Evolutionary conservation across 1,140 invertebrate species (phyloP), one percentile per base, ranked within the genome.

Genomic region (Drosophila melanica): DNA sequence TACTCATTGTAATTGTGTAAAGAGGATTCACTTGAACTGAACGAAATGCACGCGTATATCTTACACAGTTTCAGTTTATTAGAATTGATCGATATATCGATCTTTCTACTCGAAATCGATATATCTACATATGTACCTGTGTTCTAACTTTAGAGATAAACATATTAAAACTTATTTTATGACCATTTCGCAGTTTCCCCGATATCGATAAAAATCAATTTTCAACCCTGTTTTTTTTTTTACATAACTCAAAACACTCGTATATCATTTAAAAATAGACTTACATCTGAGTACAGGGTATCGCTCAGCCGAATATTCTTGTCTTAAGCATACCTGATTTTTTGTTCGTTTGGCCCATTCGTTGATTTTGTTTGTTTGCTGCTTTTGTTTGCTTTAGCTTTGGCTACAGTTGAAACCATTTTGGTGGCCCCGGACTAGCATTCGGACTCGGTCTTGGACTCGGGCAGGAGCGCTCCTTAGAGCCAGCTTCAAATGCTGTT

Each of bases 401-500:
- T 51, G 72, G 53, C 53, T 78, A 74, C 62, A 77, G 66, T 85
- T 86, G 72, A 74, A 79, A 71, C 82, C 67, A 71, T 87, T 70
- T 86, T 86, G 81, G 77, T 85, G 81, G 81, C 81, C 77, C 64
- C 37, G 18, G 5, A 57, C 79, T 64, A 30, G 23, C 42, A 58
- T 30, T 42, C 54, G 20, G 37, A 27, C n/a, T 20, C 53, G 30
- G 12, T 45, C 79, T 76, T 11, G 44, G 47, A 55, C 59, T 55
- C 42, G 65, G 39, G 41, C 71, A 69, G 67, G 67, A 70, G 66
- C 30, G 42, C 62, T 67, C 66, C 62, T 64, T 54, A 7, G 14
- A 12, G 44, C 64, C 20, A 58, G 42, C 48, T 84, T 90, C 74
- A 90, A 84, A 90, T 89, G 85, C 77, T 89, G 85, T 89, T 89